Evolutionary conservation across 2,113 vertebrate genomes (phyloP).

Genomic region (Gnathonemus echidnorhynchus): DNA sequence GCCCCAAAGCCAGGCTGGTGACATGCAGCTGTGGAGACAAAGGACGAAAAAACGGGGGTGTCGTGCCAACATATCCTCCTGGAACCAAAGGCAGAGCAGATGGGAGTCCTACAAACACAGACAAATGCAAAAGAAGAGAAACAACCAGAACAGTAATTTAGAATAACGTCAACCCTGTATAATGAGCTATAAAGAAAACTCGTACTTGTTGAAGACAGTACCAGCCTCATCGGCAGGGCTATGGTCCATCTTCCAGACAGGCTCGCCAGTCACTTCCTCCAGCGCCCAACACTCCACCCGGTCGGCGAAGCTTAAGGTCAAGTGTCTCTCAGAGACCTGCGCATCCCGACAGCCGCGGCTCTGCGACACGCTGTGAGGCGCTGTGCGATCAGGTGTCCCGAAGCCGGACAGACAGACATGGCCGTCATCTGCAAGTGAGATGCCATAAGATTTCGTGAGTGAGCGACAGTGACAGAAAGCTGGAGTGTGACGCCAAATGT

Average conservation of each 20-base stretch:
- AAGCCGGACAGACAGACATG: slow-evolving; percentile 54
- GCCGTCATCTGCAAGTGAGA: slow-evolving; percentile 9
- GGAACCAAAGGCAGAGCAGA: slow-evolving; percentile 67
- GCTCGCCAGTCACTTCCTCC: slow-evolving; percentile 42
- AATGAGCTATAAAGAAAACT: not conserved
- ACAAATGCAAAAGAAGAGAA: not conserved
- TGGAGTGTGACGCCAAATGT: too few species aligned
- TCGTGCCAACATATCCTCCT: slow-evolving; percentile 60
- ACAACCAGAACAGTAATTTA: not conserved
- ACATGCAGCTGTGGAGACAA: slow-evolving; percentile 57
- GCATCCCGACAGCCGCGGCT: slow-evolving; percentile 59
- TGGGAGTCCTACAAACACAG: slow-evolving; percentile 26
- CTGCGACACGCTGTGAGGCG: not conserved
- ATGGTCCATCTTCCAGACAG: slow-evolving; percentile 51
- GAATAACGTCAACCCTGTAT: not conserved
- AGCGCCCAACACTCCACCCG: slow-evolving; percentile 51
- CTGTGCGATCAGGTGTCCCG: not conserved
- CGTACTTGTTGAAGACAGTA: slow-evolving; percentile 22
- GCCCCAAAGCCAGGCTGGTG: slow-evolving; percentile 64
- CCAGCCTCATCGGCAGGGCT: slow-evolving; percentile 30
- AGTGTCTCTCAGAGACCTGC: slow-evolving; percentile 57
- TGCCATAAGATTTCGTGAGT: too few species aligned
- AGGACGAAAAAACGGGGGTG: slow-evolving; percentile 60
- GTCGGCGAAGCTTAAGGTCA: slow-evolving; percentile 56
- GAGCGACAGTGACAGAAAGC: not conserved